Conservation (phyloP, 1,140 invertebrate species). For the Camponotus vicinus region DNA sequence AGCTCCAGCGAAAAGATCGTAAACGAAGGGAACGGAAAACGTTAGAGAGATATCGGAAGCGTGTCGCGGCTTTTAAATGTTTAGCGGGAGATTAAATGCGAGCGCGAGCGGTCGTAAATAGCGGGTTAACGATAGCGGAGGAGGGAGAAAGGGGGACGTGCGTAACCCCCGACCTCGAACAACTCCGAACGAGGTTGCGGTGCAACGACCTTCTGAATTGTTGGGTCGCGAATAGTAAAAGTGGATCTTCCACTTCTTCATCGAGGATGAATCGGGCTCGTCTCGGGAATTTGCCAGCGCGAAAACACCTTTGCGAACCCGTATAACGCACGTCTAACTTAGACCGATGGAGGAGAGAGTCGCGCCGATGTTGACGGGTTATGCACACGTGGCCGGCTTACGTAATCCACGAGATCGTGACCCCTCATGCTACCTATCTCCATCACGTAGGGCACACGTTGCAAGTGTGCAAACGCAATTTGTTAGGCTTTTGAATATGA, state of each 20-base stretch:
- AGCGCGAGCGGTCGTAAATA: constrained; percentile 33
- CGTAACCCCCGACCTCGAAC: constrained; percentile 18
- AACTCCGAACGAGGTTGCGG: background rate
- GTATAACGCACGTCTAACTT: no score
- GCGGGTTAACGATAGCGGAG: background rate
- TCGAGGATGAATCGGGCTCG: constrained; percentile 20
- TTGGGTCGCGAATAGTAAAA: constrained; percentile 59
- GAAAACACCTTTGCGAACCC: constrained; percentile 3
- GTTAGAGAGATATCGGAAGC: constrained; percentile 30
- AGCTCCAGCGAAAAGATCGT: background rate
- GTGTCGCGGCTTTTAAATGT: constrained; percentile 4
- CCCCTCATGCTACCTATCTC: constrained; percentile 57
- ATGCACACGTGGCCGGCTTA: constrained; percentile 63
- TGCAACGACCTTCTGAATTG: constrained; percentile 42
- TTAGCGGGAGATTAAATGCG: constrained; percentile 8
- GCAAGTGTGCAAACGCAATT: background rate
- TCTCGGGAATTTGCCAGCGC: background rate
- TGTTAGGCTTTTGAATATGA: background rate
- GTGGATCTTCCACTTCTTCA: constrained; percentile 44
- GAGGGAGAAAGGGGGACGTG: background rate
- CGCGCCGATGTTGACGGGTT: constrained; percentile 51
- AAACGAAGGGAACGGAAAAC: constrained; percentile 20
- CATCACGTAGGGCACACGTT: constrained; percentile 27
- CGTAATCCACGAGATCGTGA: constrained; percentile 73
- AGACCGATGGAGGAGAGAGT: background rate